phyloP scores from a whole-genome alignment of 2,113 vertebrate species.

The Microcebus tavaratra region DNA sequence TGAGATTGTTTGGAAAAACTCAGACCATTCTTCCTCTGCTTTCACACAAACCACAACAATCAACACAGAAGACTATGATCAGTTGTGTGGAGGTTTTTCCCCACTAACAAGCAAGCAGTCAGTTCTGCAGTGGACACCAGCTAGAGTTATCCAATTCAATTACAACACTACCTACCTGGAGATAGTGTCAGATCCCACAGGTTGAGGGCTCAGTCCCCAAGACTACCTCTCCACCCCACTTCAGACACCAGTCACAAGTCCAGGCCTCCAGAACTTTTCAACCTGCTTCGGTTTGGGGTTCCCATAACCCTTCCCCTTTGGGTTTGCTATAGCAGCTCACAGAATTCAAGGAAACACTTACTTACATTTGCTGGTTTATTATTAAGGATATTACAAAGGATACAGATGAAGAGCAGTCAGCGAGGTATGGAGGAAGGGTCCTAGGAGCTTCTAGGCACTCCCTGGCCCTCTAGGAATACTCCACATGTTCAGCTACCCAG shows the following conservation, averaged over 20 bases:
- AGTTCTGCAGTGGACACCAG: background rate
- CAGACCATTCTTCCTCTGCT: background rate
- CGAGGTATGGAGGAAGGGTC: background rate
- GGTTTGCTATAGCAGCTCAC: background rate
- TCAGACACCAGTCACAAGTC: background rate
- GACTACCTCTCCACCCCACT: background rate
- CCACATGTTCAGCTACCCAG: background rate
- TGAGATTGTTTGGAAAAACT: background rate
- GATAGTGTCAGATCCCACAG: background rate
- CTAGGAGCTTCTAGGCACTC: background rate
- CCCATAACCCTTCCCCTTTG: background rate
- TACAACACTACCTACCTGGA: background rate
- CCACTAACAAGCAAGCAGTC: background rate
- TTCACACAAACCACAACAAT: background rate
- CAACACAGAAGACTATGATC: background rate
- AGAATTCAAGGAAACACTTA: background rate
- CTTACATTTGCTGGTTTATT: background rate
- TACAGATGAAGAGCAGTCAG: background rate
- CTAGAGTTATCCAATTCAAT: background rate
- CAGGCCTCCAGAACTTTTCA: background rate
- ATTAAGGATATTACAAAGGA: background rate
- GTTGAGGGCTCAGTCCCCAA: background rate
- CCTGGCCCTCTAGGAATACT: background rate
- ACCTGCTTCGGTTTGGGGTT: background rate
- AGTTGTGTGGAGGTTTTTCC: too few species aligned